These are phyloP conservation scores for Hippotragus niger DNA, from an alignment of 2,113 vertebrate genomes.

Conservation along the genomic window DNA sequence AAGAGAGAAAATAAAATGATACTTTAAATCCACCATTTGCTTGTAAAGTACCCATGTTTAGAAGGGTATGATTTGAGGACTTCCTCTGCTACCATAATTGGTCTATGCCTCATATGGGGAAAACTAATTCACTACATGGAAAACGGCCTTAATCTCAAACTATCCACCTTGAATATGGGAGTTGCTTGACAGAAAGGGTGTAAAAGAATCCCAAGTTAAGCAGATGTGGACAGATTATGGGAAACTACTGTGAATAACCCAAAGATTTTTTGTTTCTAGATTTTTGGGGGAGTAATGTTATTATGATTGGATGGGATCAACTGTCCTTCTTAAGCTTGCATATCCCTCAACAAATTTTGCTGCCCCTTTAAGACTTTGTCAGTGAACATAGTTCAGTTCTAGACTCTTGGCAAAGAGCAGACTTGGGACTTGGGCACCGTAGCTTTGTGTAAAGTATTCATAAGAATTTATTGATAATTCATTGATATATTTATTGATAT, in stretches of 20 bases:
- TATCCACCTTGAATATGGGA: not conserved
- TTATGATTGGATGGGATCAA: not conserved
- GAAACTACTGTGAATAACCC: not conserved
- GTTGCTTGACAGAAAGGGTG: not conserved
- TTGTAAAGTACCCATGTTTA: not conserved
- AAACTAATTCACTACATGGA: not conserved
- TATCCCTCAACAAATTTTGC: not conserved
- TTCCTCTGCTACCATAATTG: not conserved
- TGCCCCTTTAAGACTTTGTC: not conserved
- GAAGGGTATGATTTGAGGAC: not conserved
- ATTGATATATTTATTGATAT: not conserved
- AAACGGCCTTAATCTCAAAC: not conserved
- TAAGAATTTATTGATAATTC: not conserved
- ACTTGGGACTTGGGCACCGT: not conserved
- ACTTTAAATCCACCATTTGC: not conserved
- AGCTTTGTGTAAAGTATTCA: not conserved
- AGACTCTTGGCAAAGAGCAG: not conserved
- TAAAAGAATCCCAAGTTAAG: not conserved
- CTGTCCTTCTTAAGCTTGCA: not conserved
- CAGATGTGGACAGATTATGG: not conserved
- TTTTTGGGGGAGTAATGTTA: not conserved
- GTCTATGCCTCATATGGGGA: not conserved
- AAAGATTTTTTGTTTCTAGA: not conserved
- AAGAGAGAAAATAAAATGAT: not conserved
- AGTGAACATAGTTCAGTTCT: not conserved